phyloP scores from a whole-genome alignment of 1,140 invertebrate genomes.

The Agrypnia vestita region DNA sequence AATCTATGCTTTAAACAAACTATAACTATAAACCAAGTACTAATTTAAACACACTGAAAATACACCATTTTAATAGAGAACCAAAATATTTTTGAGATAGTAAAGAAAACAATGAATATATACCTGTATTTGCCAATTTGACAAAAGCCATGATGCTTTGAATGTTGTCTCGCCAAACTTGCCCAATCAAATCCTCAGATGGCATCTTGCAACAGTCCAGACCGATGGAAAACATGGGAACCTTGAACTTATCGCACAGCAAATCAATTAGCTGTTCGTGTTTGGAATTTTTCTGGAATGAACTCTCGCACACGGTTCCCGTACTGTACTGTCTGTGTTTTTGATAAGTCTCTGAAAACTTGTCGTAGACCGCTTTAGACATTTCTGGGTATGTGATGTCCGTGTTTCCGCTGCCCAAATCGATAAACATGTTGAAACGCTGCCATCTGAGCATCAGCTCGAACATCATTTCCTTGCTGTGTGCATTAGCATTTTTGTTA shows the following conservation, averaged over 20 bases:
- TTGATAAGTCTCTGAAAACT: slow-evolving; percentile 70
- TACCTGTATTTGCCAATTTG: slow-evolving; percentile 73
- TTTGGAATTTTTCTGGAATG: slow-evolving; percentile 56
- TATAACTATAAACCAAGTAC: too few species aligned
- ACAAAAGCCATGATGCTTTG: slow-evolving; percentile 79
- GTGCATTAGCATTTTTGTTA: slow-evolving; percentile 64
- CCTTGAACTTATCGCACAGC: slow-evolving; percentile 73
- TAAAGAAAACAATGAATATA: slow-evolving; percentile 55
- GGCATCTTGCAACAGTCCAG: slow-evolving; percentile 88
- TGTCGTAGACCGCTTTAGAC: slow-evolving; percentile 70
- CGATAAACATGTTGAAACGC: slow-evolving; percentile 77
- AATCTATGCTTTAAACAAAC: too few species aligned
- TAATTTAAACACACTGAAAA: too few species aligned
- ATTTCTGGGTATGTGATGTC: slow-evolving; percentile 73
- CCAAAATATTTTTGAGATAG: slow-evolving; percentile 69
- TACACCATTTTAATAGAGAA: neutral
- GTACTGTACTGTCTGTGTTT: slow-evolving; percentile 63
- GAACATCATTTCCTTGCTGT: slow-evolving; percentile 74
- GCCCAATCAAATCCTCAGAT: slow-evolving; percentile 75
- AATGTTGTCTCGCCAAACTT: slow-evolving; percentile 84
- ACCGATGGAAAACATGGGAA: slow-evolving; percentile 76
- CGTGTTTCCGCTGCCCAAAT: slow-evolving; percentile 77
- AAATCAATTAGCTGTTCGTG: slow-evolving; percentile 73
- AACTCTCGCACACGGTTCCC: slow-evolving; percentile 53
- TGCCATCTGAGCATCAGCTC: slow-evolving; percentile 73